A percentile compares a stretch with the other conserved stretches of the same genome.
Evolutionary conservation across 1,140 invertebrate species (phyloP).

Genomic region (Rhopalosiphum padi): DNA sequence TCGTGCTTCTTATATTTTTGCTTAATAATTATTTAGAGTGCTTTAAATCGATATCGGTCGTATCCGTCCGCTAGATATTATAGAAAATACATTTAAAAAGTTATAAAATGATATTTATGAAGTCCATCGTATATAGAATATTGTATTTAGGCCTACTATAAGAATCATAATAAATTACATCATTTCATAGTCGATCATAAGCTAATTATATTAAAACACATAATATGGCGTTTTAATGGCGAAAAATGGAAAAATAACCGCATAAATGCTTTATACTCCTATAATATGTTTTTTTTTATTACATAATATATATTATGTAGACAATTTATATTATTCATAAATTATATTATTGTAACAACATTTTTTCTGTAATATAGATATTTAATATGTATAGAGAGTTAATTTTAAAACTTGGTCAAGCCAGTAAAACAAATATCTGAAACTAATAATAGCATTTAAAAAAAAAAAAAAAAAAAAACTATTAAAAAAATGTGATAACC

Average conservation of each 20-base stretch:
- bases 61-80: background rate
- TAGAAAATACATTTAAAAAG: background rate
- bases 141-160: background rate
- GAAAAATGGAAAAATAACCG: background rate
- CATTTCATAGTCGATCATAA: background rate
- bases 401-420: background rate
- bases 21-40: slow-evolving; percentile 4
- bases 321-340: background rate
- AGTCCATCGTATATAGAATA: background rate
- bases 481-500: background rate
- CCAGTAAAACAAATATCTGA: background rate
- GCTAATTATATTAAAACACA: background rate
- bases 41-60: background rate
- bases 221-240: background rate
- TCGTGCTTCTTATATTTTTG: background rate
- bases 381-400: background rate
- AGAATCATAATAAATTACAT: background rate
- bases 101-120: background rate
- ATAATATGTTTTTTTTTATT: background rate
- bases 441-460: background rate
- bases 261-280: background rate
- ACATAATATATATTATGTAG: background rate
- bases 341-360: background rate
- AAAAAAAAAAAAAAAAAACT: background rate
- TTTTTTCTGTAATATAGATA: background rate